These are phyloP conservation scores for Ceratina japonica DNA, from an alignment of 1,140 invertebrate genomes.

Conservation along the genomic window DNA sequence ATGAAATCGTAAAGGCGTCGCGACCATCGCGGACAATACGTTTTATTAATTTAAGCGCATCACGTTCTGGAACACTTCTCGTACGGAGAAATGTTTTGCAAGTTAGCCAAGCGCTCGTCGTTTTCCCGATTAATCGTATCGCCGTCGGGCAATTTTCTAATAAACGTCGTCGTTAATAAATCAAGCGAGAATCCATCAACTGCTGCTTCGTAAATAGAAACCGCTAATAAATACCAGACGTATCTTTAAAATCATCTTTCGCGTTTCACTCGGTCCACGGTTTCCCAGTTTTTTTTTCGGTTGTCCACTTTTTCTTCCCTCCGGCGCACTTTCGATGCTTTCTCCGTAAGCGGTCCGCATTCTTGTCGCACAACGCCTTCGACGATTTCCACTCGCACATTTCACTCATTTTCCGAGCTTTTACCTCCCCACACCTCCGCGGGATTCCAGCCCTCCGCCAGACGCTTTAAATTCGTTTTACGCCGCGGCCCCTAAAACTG, in stretches of 20 bases:
- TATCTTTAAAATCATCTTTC: neutral
- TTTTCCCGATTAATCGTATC: slow-evolving; percentile 3
- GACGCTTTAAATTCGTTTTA: neutral
- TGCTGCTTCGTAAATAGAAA: neutral
- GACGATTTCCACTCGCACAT: neutral
- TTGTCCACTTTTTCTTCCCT: neutral
- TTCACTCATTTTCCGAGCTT: slow-evolving; percentile 15
- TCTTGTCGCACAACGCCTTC: neutral
- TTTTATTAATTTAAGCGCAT: slow-evolving; percentile 28
- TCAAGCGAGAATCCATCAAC: neutral
- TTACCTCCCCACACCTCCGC: too few relatives aligned
- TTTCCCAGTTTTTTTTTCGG: neutral
- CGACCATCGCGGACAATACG: neutral
- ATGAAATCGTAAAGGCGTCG: neutral
- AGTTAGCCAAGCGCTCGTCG: neutral
- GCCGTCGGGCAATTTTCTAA: neutral
- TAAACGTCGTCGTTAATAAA: neutral
- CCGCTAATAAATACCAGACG: neutral
- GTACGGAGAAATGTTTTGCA: slow-evolving; percentile 22
- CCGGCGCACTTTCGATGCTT: neutral
- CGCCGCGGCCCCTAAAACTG: neutral
- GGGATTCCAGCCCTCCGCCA: neutral
- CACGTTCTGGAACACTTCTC: neutral
- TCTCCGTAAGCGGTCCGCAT: neutral
- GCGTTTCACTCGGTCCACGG: neutral